Evolutionary conservation across 2,888 invertebrate genomes (phyloP).

Genomic region (Pterobdella sp.): DNA sequence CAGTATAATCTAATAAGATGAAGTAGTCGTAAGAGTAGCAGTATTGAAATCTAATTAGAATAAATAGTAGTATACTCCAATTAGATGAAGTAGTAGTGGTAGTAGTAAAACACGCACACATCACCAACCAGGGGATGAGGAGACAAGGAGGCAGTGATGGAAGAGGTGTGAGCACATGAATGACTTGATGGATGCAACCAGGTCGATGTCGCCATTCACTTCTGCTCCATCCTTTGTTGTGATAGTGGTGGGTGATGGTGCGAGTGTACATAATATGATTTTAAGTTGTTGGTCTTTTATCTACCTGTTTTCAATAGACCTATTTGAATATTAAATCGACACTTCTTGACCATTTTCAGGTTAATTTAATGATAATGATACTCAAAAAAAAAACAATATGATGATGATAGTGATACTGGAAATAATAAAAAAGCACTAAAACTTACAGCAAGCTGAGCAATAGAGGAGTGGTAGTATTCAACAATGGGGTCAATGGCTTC

Average conservation of each 20-base stretch:
- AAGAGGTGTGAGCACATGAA: background rate
- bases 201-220: conserved; percentile 49
- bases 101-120: conserved; percentile 51
- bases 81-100: conserved; percentile 49
- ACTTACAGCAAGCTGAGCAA: conserved; percentile 53
- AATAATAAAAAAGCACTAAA: conserved; percentile 42
- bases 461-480: conserved; percentile 50
- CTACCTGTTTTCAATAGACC: too few relatives aligned
- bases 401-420: background rate
- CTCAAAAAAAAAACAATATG: background rate
- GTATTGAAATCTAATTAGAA: too few relatives aligned
- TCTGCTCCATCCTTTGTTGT: conserved; percentile 51
- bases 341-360: too few relatives aligned
- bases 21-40: too few relatives aligned
- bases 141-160: background rate
- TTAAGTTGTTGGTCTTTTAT: too few relatives aligned
- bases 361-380: background rate
- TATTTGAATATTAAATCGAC: too few relatives aligned
- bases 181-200: conserved; percentile 8
- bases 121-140: conserved; percentile 43
- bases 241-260: conserved; percentile 34
- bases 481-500: conserved; percentile 50
- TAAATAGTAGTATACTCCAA: too few relatives aligned
- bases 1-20: too few relatives aligned
- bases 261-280: background rate